Conservation (phyloP, 2,888 invertebrate species). For the Drosophila nr. fundita region DNA sequence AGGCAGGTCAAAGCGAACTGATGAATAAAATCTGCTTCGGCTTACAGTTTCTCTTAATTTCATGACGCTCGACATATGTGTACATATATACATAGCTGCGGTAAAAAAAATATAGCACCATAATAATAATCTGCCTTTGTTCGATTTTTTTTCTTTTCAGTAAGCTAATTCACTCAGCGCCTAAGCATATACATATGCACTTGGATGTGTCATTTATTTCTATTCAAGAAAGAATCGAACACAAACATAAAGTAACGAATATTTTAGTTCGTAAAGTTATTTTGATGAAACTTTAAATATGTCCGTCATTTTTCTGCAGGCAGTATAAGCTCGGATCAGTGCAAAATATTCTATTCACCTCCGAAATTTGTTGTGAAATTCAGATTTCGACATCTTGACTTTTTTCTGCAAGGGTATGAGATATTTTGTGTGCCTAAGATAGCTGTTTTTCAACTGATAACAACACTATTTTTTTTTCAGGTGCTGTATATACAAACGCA, state of each 20-base stretch:
- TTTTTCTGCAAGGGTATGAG: not conserved
- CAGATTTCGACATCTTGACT: not conserved
- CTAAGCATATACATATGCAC: not conserved
- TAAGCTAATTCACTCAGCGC: not conserved
- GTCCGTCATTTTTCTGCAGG: not conserved
- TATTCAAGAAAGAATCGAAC: not conserved
- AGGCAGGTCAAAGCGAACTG: conserved; percentile 36
- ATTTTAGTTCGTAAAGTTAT: not conserved
- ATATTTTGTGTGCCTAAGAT: not conserved
- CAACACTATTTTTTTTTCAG: not conserved
- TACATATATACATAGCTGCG: not conserved
- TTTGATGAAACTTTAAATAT: not conserved
- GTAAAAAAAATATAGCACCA: not conserved
- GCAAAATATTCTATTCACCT: not conserved
- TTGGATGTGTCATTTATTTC: not conserved
- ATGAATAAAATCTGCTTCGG: conserved; percentile 27
- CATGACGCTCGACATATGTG: conserved; percentile 16
- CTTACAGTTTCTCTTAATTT: conserved; percentile 25
- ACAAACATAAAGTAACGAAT: not conserved
- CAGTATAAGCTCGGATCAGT: not conserved
- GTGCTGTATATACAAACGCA: not conserved
- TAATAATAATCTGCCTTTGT: conserved; percentile 16
- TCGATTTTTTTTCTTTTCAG: not conserved
- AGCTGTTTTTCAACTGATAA: not conserved
- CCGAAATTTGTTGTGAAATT: not conserved